phyloP scores from a whole-genome alignment of 1,140 invertebrate genomes.

The Sarcophaga peregrina region DNA sequence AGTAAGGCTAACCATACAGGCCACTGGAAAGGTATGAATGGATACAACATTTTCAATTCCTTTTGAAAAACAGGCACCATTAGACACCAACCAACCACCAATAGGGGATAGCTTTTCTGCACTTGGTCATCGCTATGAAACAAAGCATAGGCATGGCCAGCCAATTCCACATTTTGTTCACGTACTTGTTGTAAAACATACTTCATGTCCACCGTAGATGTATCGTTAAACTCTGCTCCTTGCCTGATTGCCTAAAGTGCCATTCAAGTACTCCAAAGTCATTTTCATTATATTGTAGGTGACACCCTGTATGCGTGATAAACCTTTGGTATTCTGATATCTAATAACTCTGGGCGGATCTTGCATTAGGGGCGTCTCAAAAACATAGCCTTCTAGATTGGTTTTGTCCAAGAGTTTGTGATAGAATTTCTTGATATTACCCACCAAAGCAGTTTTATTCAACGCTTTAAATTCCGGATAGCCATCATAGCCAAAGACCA shows the following conservation, averaged over 20 bases:
- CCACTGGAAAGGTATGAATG: constrained; percentile 53
- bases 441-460: constrained; percentile 53
- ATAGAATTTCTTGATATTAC: constrained; percentile 10
- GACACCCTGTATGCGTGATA: constrained; percentile 51
- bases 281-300: constrained; percentile 55
- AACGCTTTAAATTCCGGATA: constrained; percentile 48
- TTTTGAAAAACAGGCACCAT: constrained; percentile 59
- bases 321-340: not conserved
- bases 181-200: constrained; percentile 54
- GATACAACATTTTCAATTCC: constrained; percentile 56
- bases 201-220: constrained; percentile 55
- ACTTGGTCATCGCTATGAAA: constrained; percentile 54
- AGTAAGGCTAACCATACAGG: constrained; percentile 49
- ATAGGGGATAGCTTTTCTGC: constrained; percentile 56
- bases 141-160: constrained; percentile 59
- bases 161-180: constrained; percentile 52
- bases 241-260: constrained; percentile 47
- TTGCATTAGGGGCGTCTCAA: constrained; percentile 54
- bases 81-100: constrained; percentile 60
- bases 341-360: constrained; percentile 56
- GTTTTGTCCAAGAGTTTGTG: constrained; percentile 18
- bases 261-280: constrained; percentile 55
- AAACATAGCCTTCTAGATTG: constrained; percentile 51
- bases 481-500: constrained; percentile 49
- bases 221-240: constrained; percentile 42